phyloP scores from a whole-genome alignment of 1,140 invertebrate species.

The Drosophila prosaltans region DNA sequence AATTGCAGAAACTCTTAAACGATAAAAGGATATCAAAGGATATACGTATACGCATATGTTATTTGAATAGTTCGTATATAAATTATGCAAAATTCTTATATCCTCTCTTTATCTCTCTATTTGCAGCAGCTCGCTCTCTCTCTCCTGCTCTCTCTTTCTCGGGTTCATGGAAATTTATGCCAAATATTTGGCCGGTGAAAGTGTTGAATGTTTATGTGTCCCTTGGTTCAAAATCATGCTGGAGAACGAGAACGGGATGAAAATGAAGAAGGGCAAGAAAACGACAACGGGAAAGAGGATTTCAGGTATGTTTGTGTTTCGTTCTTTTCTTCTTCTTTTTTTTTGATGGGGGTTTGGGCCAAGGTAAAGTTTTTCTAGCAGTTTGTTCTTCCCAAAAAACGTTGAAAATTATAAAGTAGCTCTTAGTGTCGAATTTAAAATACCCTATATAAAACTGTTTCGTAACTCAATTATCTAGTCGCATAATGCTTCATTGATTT shows the following conservation, averaged over 20 bases:
- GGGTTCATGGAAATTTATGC: slow-evolving; percentile 50
- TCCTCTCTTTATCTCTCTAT: not conserved
- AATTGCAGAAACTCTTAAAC: slow-evolving; percentile 65
- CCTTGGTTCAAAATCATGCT: slow-evolving; percentile 5
- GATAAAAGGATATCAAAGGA: slow-evolving; percentile 34
- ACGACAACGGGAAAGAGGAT: not conserved
- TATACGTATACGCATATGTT: slow-evolving; percentile 36
- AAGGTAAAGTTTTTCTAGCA: slow-evolving; percentile 1
- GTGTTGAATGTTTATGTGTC: slow-evolving; percentile 52
- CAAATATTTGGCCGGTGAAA: slow-evolving; percentile 72
- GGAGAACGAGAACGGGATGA: not conserved
- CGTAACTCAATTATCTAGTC: no score
- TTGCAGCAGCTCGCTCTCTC: not conserved
- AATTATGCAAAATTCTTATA: slow-evolving; percentile 65
- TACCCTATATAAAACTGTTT: not conserved
- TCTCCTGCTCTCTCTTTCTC: not conserved
- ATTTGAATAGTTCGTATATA: slow-evolving; percentile 71
- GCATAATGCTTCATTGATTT: no score
- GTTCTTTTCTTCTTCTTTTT: not conserved
- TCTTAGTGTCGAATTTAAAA: not conserved
- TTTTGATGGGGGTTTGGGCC: not conserved
- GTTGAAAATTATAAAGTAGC: not conserved
- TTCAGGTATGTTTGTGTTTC: not conserved
- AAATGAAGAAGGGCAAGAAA: not conserved
- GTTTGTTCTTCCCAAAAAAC: not conserved